A percentile compares a stretch with the other conserved stretches of the same genome.
Evolutionary conservation across 1,140 invertebrate genomes (phyloP).

Genomic region (Polypedilum pembai): DNA sequence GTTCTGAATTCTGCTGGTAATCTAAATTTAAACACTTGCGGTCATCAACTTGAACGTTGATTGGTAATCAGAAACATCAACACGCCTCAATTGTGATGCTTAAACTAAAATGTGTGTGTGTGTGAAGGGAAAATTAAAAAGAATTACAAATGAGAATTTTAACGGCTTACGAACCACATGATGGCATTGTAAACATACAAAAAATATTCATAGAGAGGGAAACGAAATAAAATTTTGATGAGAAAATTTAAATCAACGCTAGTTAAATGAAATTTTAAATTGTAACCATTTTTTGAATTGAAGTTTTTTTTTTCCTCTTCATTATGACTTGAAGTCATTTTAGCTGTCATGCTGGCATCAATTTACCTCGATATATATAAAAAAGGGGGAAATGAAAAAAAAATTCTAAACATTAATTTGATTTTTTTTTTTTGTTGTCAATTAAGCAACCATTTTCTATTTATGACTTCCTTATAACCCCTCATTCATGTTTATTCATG

Average conservation of each 20-base stretch:
- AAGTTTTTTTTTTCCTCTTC: background rate
- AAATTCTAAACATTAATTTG: slow-evolving; percentile 15
- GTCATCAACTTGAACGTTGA: slow-evolving; percentile 26
- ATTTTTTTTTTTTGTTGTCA: background rate
- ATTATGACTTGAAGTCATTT: slow-evolving; percentile 7
- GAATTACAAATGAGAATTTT: slow-evolving; percentile 14
- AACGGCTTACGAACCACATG: background rate
- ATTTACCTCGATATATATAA: background rate
- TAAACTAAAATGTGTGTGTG: background rate
- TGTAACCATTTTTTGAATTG: slow-evolving; percentile 3
- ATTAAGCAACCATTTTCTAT: slow-evolving; percentile 23
- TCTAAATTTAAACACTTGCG: slow-evolving; percentile 24
- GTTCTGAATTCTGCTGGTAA: background rate
- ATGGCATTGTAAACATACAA: background rate
- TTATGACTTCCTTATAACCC: background rate
- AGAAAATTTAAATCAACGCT: slow-evolving; percentile 21
- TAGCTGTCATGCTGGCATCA: slow-evolving; percentile 22
- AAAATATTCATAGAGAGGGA: background rate
- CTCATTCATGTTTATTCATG: background rate
- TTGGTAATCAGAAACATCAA: background rate
- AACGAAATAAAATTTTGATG: background rate
- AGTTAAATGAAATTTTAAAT: slow-evolving; percentile 16
- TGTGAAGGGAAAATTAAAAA: slow-evolving; percentile 9
- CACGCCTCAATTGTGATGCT: background rate
- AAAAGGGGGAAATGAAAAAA: slow-evolving; percentile 17